Base-by-base conservation (phyloP, 23 tunicate genomes). In the Aplidium turbinatum region DNA sequence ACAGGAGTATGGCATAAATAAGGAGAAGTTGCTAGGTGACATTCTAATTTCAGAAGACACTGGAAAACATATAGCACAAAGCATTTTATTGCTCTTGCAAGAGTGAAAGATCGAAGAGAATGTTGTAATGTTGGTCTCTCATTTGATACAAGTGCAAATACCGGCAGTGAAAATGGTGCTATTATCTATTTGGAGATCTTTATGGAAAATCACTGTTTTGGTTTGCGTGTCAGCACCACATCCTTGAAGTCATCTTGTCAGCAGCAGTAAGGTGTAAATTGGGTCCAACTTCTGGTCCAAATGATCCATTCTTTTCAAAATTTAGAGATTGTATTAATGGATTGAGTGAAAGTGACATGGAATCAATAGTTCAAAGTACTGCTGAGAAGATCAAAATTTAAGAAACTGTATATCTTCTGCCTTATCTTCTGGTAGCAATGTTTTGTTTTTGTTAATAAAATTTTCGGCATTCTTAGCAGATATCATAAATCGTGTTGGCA, bases 221-320 rank as follows among this genome's bases (percentile, higher is more conserved):
- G 72, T 65, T 65, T 36, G 72, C 72, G 5, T 65, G 72, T 28
- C 6, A 30, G 36, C 68, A 60, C 36, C 68, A 60, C 68, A 30
- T 60, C 20, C 68, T 60, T 60, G 68, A 60, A 31, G 38, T 60
- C 20, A 31, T 30, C 68, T 60, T 60, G 7, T 65, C 50, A 38
- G 72, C 50, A 65, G 72, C 72, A 18, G 67, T 60, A 60, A 5
- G 67, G 22, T 60, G 72, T 36, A 65, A 65, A 36, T 29, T 35
- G 5, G 72, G 72, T 36, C 72, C 50, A 65, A 38, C 72, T 65
- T 65, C 22, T 35, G 50, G 50, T 65, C 72, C 72, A 65, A 38
- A 29, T 65, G 72, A 65, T n/a, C 67, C 34, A 19, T 60, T 35
- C 38, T 65, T 65, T 65, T 36, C 22, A 6, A 65, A 27, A 5